A percentile compares a stretch with the other conserved stretches of the same genome.
phyloP scores from a whole-genome alignment of 2,113 vertebrate genomes.

The Clarias macrocephalus region DNA sequence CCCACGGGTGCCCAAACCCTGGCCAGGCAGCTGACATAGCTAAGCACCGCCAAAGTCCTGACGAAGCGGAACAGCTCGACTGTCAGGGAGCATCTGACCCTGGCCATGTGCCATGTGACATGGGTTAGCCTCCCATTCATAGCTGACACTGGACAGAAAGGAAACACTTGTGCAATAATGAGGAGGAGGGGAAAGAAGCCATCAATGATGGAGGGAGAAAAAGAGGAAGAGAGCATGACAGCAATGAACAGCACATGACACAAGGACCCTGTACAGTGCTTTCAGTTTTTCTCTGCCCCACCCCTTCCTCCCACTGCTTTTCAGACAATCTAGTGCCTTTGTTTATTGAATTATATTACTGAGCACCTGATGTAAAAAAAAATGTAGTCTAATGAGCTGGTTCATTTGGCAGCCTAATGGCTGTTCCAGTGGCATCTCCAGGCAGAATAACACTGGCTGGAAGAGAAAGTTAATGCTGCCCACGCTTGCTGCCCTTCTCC shows the following conservation, averaged over 20 bases:
- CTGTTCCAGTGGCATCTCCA: slow-evolving; percentile 36
- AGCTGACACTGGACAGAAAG: slow-evolving; percentile 44
- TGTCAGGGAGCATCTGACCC: slow-evolving; percentile 44
- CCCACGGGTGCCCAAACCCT: slow-evolving; percentile 27
- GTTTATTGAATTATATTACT: slow-evolving; percentile 56
- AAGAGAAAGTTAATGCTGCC: slow-evolving; percentile 13
- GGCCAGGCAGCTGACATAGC: slow-evolving; percentile 33
- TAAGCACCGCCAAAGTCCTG: slow-evolving; percentile 24
- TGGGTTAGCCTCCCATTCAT: slow-evolving; percentile 42
- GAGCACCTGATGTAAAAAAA: slow-evolving; percentile 57
- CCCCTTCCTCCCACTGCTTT: slow-evolving; percentile 24
- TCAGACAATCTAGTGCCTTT: slow-evolving; percentile 14
- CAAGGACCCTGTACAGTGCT: slow-evolving; percentile 37
- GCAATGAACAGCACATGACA: slow-evolving; percentile 70
- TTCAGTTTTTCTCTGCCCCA: slow-evolving; percentile 6
- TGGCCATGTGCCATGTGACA: slow-evolving; percentile 45
- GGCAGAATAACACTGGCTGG: slow-evolving; percentile 6
- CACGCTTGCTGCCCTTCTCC: slow-evolving; percentile 46
- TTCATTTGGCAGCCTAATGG: slow-evolving; percentile 40
- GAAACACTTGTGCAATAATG: slow-evolving; percentile 56
- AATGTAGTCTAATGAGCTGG: slow-evolving; percentile 39
- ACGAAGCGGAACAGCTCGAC: slow-evolving; percentile 40
- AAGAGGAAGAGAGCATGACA: slow-evolving; percentile 55
- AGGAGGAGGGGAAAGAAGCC: slow-evolving; percentile 51
- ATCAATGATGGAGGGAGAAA: slow-evolving; percentile 43